phyloP scores from a whole-genome alignment of 2,797 vertebrate species.

The Protonibea diacanthus region DNA sequence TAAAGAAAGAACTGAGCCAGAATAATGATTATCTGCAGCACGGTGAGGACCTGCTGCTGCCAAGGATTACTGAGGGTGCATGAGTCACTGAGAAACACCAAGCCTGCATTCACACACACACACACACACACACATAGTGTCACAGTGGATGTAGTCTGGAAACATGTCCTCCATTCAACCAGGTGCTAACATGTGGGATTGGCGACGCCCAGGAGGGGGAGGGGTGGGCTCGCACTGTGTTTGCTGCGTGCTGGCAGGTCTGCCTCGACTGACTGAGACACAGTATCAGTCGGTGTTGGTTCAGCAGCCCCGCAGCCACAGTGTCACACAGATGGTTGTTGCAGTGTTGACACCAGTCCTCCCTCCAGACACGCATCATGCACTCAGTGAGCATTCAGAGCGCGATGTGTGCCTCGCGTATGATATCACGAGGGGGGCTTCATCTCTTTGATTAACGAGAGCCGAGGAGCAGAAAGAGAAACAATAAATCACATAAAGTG shows the following conservation, averaged over 20 bases:
- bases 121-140: neutral
- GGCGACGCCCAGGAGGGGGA: constrained; percentile 32
- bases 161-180: constrained; percentile 47
- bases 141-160: constrained; percentile 39
- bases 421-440: neutral
- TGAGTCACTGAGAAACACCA: constrained; percentile 72
- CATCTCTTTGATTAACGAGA: constrained; percentile 8
- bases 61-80: constrained; percentile 39
- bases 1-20: constrained; percentile 41
- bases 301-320: constrained; percentile 41
- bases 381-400: constrained; percentile 30
- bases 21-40: constrained; percentile 50
- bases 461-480: too few species aligned
- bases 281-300: constrained; percentile 28
- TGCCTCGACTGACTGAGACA: constrained; percentile 48
- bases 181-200: constrained; percentile 34
- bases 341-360: constrained; percentile 55
- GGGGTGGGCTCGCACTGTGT: constrained; percentile 11
- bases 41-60: constrained; percentile 39
- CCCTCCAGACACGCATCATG: constrained; percentile 64
- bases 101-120: constrained; percentile 17
- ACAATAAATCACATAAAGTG: neutral
- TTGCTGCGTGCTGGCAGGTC: constrained; percentile 18
- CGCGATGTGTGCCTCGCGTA: neutral
- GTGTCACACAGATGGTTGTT: constrained; percentile 62